These are phyloP conservation scores for Galeopsomyia nigrocyanea DNA, from an alignment of 2,888 invertebrate genomes.

Conservation along the genomic window DNA sequence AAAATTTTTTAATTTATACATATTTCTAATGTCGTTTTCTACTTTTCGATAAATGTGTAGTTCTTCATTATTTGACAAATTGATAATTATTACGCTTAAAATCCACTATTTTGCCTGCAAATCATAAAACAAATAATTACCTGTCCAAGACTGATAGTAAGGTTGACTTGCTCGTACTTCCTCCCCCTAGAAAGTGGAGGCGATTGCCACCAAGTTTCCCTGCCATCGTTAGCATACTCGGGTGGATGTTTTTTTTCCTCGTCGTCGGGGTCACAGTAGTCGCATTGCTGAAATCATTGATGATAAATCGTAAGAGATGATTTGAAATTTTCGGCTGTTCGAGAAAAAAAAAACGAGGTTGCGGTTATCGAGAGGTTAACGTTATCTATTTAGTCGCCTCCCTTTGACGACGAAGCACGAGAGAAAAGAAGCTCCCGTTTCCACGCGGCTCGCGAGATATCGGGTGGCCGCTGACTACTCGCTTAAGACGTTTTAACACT, in stretches of 20 bases:
- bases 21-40: no score
- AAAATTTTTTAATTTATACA: no score
- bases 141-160: conserved; percentile 97
- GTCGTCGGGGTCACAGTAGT: conserved; percentile 85
- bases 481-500: conserved; percentile 24
- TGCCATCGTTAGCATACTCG: conserved; percentile 94
- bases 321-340: not conserved
- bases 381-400: conserved; percentile 46
- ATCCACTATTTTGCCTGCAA: not conserved
- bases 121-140: conserved; percentile 70
- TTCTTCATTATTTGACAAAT: no score
- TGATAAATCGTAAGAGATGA: not conserved
- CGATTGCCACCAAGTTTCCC: conserved; percentile 98
- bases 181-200: conserved; percentile 97
- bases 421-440: conserved; percentile 33
- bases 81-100: not conserved
- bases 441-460: conserved; percentile 23
- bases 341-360: not conserved
- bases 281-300: conserved; percentile 82
- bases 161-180: conserved; percentile 97
- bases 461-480: conserved; percentile 41
- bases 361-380: conserved; percentile 58
- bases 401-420: conserved; percentile 9
- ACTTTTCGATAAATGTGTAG: no score
- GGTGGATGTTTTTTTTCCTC: conserved; percentile 88